Conservation (phyloP, 1,140 invertebrate genomes). For the Schlechtendalia chinensis region DNA sequence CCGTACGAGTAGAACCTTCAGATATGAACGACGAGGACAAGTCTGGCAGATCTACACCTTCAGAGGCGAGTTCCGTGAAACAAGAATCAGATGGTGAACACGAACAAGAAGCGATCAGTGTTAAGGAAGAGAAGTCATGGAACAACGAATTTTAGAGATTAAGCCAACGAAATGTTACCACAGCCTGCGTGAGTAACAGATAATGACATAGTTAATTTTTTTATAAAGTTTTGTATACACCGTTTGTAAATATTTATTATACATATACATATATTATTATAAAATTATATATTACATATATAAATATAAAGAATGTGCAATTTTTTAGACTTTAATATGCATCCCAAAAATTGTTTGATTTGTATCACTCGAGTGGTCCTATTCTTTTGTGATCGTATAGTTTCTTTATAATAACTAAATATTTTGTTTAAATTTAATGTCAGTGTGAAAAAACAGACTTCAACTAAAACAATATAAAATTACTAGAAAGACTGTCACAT, state of each 20-base stretch:
- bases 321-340: slow-evolving; percentile 43
- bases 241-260: slow-evolving; percentile 48
- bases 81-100: slow-evolving; percentile 40
- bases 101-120: slow-evolving; percentile 41
- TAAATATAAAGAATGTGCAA: slow-evolving; percentile 44
- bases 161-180: slow-evolving; percentile 44
- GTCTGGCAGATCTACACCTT: slow-evolving; percentile 32
- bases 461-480: slow-evolving; percentile 36
- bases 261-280: slow-evolving; percentile 43
- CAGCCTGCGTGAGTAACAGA: slow-evolving; percentile 27
- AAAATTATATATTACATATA: slow-evolving; percentile 39
- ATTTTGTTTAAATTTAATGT: slow-evolving; percentile 40
- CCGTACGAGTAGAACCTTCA: slow-evolving; percentile 70
- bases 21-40: slow-evolving; percentile 66
- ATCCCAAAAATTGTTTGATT: slow-evolving; percentile 49
- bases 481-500: slow-evolving; percentile 46
- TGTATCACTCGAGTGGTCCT: slow-evolving; percentile 42
- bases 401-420: slow-evolving; percentile 39
- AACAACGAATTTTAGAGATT: slow-evolving; percentile 49
- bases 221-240: slow-evolving; percentile 46
- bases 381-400: slow-evolving; percentile 47
- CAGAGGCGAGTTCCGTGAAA: slow-evolving; percentile 22
- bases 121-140: slow-evolving; percentile 44
- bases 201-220: slow-evolving; percentile 44
- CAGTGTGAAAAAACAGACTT: slow-evolving; percentile 31